These are phyloP conservation scores for Chymomyza procnemis DNA, from an alignment of 2,888 invertebrate genomes.

Conservation along the genomic window DNA sequence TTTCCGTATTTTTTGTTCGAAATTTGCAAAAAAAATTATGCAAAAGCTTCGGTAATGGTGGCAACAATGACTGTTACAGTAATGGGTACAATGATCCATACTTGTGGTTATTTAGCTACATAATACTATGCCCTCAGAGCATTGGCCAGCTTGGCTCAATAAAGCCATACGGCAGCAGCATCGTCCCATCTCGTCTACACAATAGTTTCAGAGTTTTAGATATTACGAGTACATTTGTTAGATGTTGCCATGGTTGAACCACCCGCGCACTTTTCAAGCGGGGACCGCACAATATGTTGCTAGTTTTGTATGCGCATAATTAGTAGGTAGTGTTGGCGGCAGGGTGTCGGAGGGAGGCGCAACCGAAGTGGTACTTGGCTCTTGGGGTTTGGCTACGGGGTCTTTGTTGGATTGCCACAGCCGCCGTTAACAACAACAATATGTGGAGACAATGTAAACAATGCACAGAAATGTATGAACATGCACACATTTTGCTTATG, in stretches of 20 bases:
- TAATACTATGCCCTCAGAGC: background rate
- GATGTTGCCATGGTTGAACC: too few relatives aligned
- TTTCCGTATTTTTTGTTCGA: background rate
- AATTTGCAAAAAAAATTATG: background rate
- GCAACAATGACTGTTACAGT: background rate
- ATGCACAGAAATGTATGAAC: slow-evolving; percentile 9
- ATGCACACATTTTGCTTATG: slow-evolving; percentile 4
- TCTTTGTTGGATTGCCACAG: background rate
- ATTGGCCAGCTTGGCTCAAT: background rate
- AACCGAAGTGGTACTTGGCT: background rate
- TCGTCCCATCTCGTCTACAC: background rate
- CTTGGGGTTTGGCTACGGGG: background rate
- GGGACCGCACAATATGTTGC: background rate
- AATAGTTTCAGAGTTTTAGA: background rate
- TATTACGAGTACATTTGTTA: background rate
- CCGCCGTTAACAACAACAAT: slow-evolving; percentile 4
- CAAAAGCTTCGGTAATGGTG: background rate
- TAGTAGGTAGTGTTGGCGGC: background rate
- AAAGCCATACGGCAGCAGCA: background rate
- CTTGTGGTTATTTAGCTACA: background rate
- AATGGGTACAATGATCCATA: slow-evolving; percentile 1
- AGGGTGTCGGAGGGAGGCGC: too few relatives aligned
- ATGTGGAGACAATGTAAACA: slow-evolving; percentile 16
- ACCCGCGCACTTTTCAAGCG: background rate
- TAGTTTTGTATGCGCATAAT: background rate